Conservation (phyloP, 1,140 invertebrate genomes). For the Conus ventricosus region DNA sequence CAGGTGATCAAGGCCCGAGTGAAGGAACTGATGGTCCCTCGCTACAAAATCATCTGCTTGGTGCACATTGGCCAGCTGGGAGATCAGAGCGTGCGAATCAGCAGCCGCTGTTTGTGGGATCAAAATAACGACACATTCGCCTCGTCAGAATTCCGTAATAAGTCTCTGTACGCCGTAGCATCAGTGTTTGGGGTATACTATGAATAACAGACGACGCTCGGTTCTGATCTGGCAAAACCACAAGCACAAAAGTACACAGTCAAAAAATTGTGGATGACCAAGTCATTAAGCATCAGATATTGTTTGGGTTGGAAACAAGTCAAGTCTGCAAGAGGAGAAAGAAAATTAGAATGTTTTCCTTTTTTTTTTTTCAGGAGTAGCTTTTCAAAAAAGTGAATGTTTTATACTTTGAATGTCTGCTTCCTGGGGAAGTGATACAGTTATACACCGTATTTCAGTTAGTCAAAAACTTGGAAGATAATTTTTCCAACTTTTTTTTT, state of each 20-base stretch:
- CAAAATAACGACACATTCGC: constrained; percentile 66
- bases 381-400: too few relatives aligned
- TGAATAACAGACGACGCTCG: constrained; percentile 50
- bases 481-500: too few relatives aligned
- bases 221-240: neutral
- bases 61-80: constrained; percentile 69
- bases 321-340: too few relatives aligned
- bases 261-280: neutral
- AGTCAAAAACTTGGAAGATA: too few relatives aligned
- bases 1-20: constrained; percentile 72
- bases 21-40: constrained; percentile 69
- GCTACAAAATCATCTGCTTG: constrained; percentile 71
- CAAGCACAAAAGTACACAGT: neutral
- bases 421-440: too few relatives aligned
- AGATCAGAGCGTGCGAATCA: constrained; percentile 64
- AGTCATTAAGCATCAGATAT: neutral
- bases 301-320: too few relatives aligned
- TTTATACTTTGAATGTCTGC: too few relatives aligned
- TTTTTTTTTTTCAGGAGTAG: too few relatives aligned
- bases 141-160: constrained; percentile 68
- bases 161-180: constrained; percentile 69
- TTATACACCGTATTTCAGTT: too few relatives aligned
- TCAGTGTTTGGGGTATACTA: constrained; percentile 71
- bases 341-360: too few relatives aligned
- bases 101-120: constrained; percentile 73